A percentile compares a stretch with the other conserved stretches of the same genome.
phyloP scores from a whole-genome alignment of 2,797 vertebrate species.

The Synaphobranchus kaupii region DNA sequence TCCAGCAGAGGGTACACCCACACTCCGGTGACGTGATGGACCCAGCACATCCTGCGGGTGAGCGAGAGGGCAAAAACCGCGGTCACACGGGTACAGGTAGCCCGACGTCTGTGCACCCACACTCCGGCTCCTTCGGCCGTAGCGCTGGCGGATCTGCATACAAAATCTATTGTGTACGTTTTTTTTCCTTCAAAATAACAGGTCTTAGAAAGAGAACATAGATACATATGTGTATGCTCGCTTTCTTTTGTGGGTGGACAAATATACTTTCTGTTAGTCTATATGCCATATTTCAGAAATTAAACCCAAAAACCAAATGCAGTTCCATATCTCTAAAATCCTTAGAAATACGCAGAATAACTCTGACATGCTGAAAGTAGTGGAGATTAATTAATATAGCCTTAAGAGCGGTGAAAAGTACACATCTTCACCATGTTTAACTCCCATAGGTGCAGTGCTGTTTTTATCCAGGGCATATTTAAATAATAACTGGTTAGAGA shows the following conservation, averaged over 20 bases:
- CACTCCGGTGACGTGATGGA: constrained; percentile 92
- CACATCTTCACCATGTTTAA: not conserved
- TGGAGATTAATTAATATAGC: not conserved
- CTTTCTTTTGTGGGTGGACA: not conserved
- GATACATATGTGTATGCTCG: not conserved
- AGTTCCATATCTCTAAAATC: not conserved
- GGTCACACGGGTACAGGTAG: not conserved
- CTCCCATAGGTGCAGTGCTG: not conserved
- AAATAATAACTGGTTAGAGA: not conserved
- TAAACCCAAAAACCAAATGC: too few species aligned
- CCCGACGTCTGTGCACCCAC: not conserved
- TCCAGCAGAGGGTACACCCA: constrained; percentile 96
- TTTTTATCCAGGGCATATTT: not conserved
- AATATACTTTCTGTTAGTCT: not conserved
- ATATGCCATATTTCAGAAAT: not conserved
- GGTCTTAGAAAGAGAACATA: not conserved
- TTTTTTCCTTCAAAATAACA: not conserved
- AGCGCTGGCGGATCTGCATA: not conserved
- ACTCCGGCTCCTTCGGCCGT: not conserved
- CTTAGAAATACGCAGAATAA: not conserved
- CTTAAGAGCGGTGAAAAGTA: not conserved
- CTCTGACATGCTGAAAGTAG: not conserved
- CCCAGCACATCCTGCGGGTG: constrained; percentile 88
- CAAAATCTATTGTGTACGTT: not conserved
- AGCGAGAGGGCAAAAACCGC: not conserved